Base-by-base conservation (phyloP, 2,888 invertebrate genomes). In the Cylindroiulus punctatus region DNA sequence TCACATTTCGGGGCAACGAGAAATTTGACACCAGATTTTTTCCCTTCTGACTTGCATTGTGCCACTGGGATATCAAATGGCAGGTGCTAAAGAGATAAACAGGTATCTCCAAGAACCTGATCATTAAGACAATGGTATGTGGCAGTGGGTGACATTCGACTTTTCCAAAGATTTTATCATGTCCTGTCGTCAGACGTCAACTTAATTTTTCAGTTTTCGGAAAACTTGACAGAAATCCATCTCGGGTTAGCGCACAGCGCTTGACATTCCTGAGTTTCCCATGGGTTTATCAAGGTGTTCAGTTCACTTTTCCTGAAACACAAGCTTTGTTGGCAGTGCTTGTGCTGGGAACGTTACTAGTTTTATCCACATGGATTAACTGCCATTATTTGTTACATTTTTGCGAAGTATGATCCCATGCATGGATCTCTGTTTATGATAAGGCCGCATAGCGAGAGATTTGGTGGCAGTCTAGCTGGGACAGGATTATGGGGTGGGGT, bases 351-450 rank as follows among this genome's bases (percentile, higher is more conserved):
- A 83, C 44, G 83, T 83, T 44, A 83, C 40, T 83, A 42, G 76
- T 83, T 83, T 83, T 83, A 83, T 83, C 42, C 83, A 83, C 42
- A 44, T 83, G 83, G 83, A 83, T 83, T 83, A 83, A 83, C 83
- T 83, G 83, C 40, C 83, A 83, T 3, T 40, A 26, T 44, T 83
- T 83, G 44, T 83, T 76, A 76, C 76, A 76, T 76, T 76, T n/a
- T 76, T 76, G 22, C 22, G 76, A 76, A 14, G 30, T 22, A 3
- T 76, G 76, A 76, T 76, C 26, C 76, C 30, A n/a, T n/a, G n/a
- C 30, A 30, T 30, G 76, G 30, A 76, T 76, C 30, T 22, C 22
- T 76, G 12, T 14, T 76, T 26, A 30, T 26, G 30, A 76, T 76
- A 76, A 76, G 26, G 14, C 10, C 14, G 22, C 65, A 22, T 65